A percentile compares a stretch with the other conserved stretches of the same genome.
These are phyloP conservation scores for Cotesia congregata DNA, from an alignment of 2,888 invertebrate species.

Conservation along the genomic window DNA sequence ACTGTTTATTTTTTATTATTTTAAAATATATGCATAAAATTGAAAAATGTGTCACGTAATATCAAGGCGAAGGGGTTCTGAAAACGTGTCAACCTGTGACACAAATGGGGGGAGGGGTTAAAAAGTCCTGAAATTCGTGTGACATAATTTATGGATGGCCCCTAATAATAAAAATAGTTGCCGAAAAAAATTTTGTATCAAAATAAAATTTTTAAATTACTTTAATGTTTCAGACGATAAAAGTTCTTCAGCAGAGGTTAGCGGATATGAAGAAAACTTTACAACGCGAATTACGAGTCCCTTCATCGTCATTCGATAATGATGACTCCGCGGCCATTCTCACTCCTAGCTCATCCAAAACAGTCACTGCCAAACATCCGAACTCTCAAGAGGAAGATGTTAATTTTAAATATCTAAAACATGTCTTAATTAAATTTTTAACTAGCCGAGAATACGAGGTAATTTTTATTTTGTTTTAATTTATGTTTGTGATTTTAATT, in stretches of 20 bases:
- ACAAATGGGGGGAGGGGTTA: too few relatives aligned
- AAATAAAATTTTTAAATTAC: conserved; percentile 16
- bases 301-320: conserved; percentile 72
- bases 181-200: not conserved
- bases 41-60: not conserved
- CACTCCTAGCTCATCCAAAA: conserved; percentile 74
- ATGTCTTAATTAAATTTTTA: conserved; percentile 93
- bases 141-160: too few relatives aligned
- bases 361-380: conserved; percentile 68
- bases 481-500: conserved; percentile 47
- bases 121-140: too few relatives aligned
- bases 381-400: conserved; percentile 76
- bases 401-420: conserved; percentile 89
- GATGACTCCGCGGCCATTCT: conserved; percentile 77
- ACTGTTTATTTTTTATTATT: not conserved
- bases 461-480: conserved; percentile 43
- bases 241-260: conserved; percentile 88
- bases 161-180: too few relatives aligned
- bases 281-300: conserved; percentile 83
- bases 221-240: conserved; percentile 78
- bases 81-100: too few relatives aligned
- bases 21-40: not conserved
- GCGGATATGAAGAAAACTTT: conserved; percentile 92
- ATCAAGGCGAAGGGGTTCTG: not conserved
- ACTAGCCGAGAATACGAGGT: conserved; percentile 86